Percentiles rank a stretch among this genome's conserved stretches.
These are phyloP conservation scores for Chrysolina americana DNA, from an alignment of 2,888 invertebrate genomes.

Conservation along the genomic window DNA sequence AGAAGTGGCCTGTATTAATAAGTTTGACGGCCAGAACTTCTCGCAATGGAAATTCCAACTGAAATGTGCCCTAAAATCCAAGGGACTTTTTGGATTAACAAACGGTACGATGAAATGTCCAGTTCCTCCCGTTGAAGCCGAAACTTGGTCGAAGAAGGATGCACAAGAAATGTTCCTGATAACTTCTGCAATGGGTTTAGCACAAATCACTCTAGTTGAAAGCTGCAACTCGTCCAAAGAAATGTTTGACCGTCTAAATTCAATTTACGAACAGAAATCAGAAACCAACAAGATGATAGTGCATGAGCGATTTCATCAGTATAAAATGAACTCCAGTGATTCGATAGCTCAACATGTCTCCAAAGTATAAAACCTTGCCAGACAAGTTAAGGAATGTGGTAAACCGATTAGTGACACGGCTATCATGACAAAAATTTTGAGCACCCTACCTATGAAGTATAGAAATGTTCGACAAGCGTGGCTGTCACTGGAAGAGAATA, in stretches of 20 bases:
- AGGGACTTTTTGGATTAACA: background rate
- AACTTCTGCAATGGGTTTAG: no score
- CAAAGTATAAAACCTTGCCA: conserved; percentile 57
- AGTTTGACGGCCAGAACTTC: background rate
- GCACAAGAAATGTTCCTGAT: no score
- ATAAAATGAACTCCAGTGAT: conserved; percentile 51
- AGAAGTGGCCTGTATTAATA: background rate
- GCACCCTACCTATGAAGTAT: conserved; percentile 44
- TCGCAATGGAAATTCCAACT: background rate
- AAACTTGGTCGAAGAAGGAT: no score
- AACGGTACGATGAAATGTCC: background rate
- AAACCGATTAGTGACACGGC: conserved; percentile 50
- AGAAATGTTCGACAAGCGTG: conserved; percentile 52
- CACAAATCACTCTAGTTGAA: conserved; percentile 37
- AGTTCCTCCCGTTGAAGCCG: background rate
- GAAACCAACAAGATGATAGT: conserved; percentile 54
- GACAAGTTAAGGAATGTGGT: conserved; percentile 47
- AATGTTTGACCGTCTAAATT: conserved; percentile 49
- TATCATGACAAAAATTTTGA: conserved; percentile 51
- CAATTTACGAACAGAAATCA: conserved; percentile 48
- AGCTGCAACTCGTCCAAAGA: conserved; percentile 51
- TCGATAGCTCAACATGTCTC: conserved; percentile 56
- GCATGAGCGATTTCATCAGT: conserved; percentile 53
- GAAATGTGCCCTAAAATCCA: no score
- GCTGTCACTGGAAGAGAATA: conserved; percentile 48